Evolutionary conservation across 2,797 vertebrate genomes (phyloP), one percentile per base, ranked within the genome.

Genomic region (Perodicticus potto): DNA sequence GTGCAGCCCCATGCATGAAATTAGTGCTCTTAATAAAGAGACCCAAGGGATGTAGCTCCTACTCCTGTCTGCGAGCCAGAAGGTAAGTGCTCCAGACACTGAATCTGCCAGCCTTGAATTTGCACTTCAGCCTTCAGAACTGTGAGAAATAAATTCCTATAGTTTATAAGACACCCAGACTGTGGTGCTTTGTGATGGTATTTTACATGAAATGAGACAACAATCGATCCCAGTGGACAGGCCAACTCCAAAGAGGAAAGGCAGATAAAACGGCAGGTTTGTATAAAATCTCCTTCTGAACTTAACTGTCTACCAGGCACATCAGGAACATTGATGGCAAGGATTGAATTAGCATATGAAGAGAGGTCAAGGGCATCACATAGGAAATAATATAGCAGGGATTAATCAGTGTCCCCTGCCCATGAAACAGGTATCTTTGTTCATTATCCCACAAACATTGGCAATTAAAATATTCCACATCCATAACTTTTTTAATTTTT

Each of bases 361-460:
- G 23, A 77, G 20, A 81, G 69, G 20, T 32, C 45, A 73, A 63
- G 55, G 65, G 17, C 73, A 80, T 73, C 29, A 16, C 63, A 86
- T 2, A 11, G 3, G 11, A 84, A 88, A 34, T 63, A 63, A 69
- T 4, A 13, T 0, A 19, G 20, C 1, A 3, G 34, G 55, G 16
- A 67, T 59, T 86, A 13, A 23, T 16, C 77, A 73, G 10, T 34
- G 3, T 63, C 23, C 55, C 49, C 40, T 77, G 53, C 1, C 72
- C 53, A 67, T 85, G 40, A 43, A 89, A 37, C 43, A 87, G n/a
- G 20, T 23, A 23, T 67, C 45, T 43, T 45, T 40, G n/a, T 57
- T 76, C 29, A 25, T 10, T 37, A 65, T 2, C 3, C 1, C 59
- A 27, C 0, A 3, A 55, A 5, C 34, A 45, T 0, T 32, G 29